Base-by-base conservation (phyloP, 2,888 invertebrate genomes). In the Plebejus melissa region DNA sequence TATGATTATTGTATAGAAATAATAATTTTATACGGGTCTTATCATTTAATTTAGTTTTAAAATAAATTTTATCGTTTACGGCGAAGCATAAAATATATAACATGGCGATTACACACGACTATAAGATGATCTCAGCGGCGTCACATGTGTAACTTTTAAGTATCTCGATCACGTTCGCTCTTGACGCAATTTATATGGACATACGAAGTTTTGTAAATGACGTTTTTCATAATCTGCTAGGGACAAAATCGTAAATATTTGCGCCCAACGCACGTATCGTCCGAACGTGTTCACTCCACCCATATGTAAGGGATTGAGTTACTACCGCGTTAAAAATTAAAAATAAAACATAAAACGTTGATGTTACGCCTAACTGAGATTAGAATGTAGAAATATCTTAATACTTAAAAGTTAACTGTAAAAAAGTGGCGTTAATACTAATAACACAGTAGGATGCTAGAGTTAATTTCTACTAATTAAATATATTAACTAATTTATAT, bases 151-250 rank as follows among this genome's bases (percentile, higher is more conserved):
- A 32, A 65, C 32, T 32, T 65, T 65, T 65, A 60, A 11, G 60
- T 28, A 65, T 36, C 32, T 65, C 65, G 65, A 65, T 65, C 65
- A 65, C 65, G 65, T 65, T 13, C 32, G 65, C 5, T 65, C 65
- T 65, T 65, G 65, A 65, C 65, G 65, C 65, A 65, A 65, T 65
- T 65, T 36, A 36, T 65, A 65, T 65, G 65, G 65, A 65, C 65
- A 65, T 65, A 65, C 65, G 16, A 65, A 65, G 65, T 65, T 65
- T 65, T 46, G 71, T 41, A 22, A 71, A 41, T 13, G 71, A 71
- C 71, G 38, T 71, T 71, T 50, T 46, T 71, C 71, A 71, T 71
- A 71, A 71, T 71, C 46, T 22, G 41, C n/a, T 41, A 46, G 41
- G n/a, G 71, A 46, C n/a, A 46, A 50, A 46, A 71, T 50, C 71